Base-by-base conservation (phyloP, 2,797 vertebrate species). In the Allobates femoralis region DNA sequence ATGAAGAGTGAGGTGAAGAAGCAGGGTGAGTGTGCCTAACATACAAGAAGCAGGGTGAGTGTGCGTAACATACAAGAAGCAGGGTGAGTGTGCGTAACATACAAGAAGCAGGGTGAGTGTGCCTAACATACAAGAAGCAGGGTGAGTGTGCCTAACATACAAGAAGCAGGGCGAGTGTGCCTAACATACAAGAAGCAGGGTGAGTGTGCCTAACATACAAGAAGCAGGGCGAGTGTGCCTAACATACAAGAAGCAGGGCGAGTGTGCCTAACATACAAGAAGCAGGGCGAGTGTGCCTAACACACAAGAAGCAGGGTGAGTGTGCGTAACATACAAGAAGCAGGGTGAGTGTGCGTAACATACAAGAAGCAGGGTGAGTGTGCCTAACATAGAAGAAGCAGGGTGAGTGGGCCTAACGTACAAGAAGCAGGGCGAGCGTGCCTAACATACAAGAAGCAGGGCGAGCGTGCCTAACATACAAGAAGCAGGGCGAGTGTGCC, bases 111-210 rank as follows among this genome's bases (percentile, higher is more conserved):
- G n/a, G n/a, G n/a, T n/a, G n/a, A n/a, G n/a, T n/a, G n/a, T n/a
- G n/a, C n/a, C n/a, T n/a, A n/a, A n/a, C n/a, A n/a, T n/a, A n/a
- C 41, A 96, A 96, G 83, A 96, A 96, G 85, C 96, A 96, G 93
- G 95, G 96, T 96, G 80, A 90, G 66, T 23, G 26, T 28, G 10
- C 19, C 2, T 10, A n/a, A n/a, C 41, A 71, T 2, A 41, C 16
- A 32, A 32, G 15, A 51, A 2, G 15, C 15, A 12, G 50, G 50
- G 50, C 10, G n/a, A n/a, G n/a, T n/a, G n/a, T n/a, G n/a, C n/a
- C n/a, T n/a, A n/a, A n/a, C n/a, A n/a, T n/a, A n/a, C 41, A 96
- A 96, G 83, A 96, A 96, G 85, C 96, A 96, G 93, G 95, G 96
- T 96, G 80, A 90, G 66, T 23, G 26, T 28, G 10, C 19, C 2